A percentile compares a stretch with the other conserved stretches of the same genome.
Conservation (phyloP, 2,113 vertebrate genomes). For the Coracopsis vasa region DNA sequence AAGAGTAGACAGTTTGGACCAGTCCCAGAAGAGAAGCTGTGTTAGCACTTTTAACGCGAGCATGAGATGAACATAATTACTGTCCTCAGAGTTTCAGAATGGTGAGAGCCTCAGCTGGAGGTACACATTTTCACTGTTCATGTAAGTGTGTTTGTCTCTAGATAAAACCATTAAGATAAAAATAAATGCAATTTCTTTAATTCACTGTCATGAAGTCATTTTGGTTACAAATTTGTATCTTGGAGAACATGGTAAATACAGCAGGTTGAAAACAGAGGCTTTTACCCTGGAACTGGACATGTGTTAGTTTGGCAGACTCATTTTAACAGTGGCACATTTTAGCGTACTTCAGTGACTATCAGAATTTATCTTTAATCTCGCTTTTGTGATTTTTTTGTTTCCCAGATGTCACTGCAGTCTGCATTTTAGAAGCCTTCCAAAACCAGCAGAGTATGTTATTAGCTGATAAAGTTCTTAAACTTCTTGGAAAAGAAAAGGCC, state of each 20-base stretch:
- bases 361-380: neutral
- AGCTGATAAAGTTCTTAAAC: slow-evolving; percentile 97
- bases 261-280: neutral
- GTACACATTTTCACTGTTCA: neutral
- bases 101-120: neutral
- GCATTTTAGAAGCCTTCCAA: slow-evolving; percentile 98
- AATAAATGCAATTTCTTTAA: neutral
- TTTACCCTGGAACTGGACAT: accelerated
- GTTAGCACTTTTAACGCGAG: neutral
- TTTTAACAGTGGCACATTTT: neutral
- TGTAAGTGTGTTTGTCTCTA: neutral
- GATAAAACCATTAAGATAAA: neutral
- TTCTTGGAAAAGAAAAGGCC: slow-evolving; percentile 97
- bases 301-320: neutral
- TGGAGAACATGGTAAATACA: neutral
- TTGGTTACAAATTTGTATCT: neutral
- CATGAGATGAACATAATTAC: neutral
- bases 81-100: neutral
- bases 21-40: neutral
- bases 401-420: slow-evolving; percentile 96
- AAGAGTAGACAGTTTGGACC: neutral
- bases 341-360: neutral
- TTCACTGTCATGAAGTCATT: neutral
- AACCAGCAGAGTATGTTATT: slow-evolving; percentile 98
- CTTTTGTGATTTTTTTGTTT: neutral